Base-by-base conservation (phyloP, 2,888 invertebrate species). In the Pyrgus malvae region DNA sequence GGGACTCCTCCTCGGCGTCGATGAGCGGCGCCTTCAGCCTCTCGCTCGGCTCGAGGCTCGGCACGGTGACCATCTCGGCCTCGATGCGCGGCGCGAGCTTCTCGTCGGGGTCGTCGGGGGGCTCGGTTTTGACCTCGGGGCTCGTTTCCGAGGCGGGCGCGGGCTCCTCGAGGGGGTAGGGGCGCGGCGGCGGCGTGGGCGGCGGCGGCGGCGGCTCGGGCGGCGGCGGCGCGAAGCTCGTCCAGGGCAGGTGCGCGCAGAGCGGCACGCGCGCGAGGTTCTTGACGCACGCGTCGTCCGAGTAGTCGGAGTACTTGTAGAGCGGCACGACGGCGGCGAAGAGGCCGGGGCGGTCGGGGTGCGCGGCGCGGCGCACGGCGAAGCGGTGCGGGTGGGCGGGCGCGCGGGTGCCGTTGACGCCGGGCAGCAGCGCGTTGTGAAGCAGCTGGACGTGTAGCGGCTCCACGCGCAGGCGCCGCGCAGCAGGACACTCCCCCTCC, bases 361-460 rank as follows among this genome's bases (percentile, higher is more conserved):
- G 66, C 9, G 62, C 62, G 8, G 80, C 77, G 2, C 72, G 66
- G 1, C 89, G 71, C n/a, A 83, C 91, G 72, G 81, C 81, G 80
- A 74, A 81, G 59, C 67, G 72, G 68, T 83, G 85, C 21, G 83
- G 84, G 42, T 72, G 65, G 14, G 80, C 62, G 0, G 85, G 87
- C 1, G 89, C 89, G 14, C 91, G 84, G 57, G 92, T 92, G 61
- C 93, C 93, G 75, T 93, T 93, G 44, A 93, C 81, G 58, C 93
- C 92, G 45, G 92, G 89, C 62, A 93, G 78, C 59, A 74, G 82
- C 33, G 79, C 83, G 72, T 92, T 81, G 73, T 93, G 93, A 53
- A 93, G 78, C 53, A 90, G 85, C 57, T 84, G 81, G 54, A 94
- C 90, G 69, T 80, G 90, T 63, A 66, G 80, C 78, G 76, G 92